Percentiles rank a stretch among this genome's conserved stretches.
Conservation (phyloP, 2,888 invertebrate species). For the Trypoxylon attenuatum region DNA sequence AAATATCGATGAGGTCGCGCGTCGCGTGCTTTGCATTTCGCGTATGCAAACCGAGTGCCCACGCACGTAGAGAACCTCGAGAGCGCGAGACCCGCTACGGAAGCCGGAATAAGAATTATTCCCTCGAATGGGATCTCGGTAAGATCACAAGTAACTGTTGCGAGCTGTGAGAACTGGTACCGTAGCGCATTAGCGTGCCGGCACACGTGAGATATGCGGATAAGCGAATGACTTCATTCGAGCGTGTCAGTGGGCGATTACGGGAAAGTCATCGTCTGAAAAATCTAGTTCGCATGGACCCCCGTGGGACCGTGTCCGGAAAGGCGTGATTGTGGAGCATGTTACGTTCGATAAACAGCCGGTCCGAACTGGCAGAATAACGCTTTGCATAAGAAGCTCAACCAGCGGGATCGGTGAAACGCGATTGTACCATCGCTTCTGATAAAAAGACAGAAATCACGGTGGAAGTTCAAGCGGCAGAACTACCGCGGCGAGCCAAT, state of each 20-base stretch:
- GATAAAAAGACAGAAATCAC: not conserved
- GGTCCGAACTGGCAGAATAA: not conserved
- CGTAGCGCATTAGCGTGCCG: constrained; percentile 25
- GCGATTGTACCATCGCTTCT: not conserved
- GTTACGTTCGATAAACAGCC: not conserved
- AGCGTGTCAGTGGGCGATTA: constrained; percentile 54
- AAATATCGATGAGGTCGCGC: constrained; percentile 51
- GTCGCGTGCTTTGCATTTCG: constrained; percentile 32
- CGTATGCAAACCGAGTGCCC: constrained; percentile 16
- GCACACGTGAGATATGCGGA: constrained; percentile 35
- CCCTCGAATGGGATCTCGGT: constrained; percentile 41
- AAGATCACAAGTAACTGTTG: constrained; percentile 4
- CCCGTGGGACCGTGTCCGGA: constrained; percentile 18
- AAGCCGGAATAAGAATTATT: constrained; percentile 41
- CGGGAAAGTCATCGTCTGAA: constrained; percentile 40
- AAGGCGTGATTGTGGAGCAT: not conserved
- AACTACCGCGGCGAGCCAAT: constrained; percentile 1
- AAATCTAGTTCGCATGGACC: constrained; percentile 32
- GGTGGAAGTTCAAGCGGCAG: not conserved
- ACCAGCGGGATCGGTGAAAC: not conserved
- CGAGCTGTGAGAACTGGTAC: constrained; percentile 49
- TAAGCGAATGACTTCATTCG: constrained; percentile 55
- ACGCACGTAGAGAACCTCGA: constrained; percentile 2
- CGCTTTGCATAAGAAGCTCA: not conserved
- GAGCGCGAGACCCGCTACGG: constrained; percentile 9